These are phyloP conservation scores for Mirounga angustirostris DNA, from an alignment of 2,113 vertebrate species.

Conservation along the genomic window DNA sequence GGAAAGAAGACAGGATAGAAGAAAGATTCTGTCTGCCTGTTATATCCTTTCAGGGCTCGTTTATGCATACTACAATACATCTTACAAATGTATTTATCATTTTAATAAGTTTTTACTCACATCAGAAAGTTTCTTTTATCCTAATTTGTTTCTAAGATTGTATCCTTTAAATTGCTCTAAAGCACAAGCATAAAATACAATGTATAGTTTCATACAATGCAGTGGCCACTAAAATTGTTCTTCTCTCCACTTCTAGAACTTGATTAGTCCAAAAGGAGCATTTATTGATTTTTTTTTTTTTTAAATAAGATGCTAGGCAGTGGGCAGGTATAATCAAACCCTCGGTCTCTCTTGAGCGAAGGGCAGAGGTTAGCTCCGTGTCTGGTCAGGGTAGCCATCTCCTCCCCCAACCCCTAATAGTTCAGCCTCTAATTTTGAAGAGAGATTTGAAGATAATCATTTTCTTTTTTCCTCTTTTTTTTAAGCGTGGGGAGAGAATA, in stretches of 20 bases:
- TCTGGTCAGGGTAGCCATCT: neutral
- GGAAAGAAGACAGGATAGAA: neutral
- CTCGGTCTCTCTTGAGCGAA: neutral
- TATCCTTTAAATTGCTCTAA: constrained; percentile 6
- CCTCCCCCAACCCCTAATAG: rapidly evolving
- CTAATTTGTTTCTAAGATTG: constrained; percentile 28
- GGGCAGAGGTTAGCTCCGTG: neutral
- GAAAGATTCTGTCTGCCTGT: neutral
- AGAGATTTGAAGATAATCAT: neutral
- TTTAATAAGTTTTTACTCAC: constrained; percentile 34
- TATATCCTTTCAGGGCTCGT: neutral
- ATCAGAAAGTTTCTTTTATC: neutral
- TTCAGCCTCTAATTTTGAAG: neutral
- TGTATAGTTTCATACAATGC: neutral
- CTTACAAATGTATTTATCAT: neutral
- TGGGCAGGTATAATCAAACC: neutral
- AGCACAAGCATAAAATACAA: neutral
- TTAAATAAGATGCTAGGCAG: constrained; percentile 20
- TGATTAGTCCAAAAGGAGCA: neutral
- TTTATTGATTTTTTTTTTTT: neutral
- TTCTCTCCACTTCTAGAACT: constrained; percentile 19
- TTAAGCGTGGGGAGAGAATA: neutral
- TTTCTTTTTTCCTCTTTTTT: neutral
- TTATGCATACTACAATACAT: neutral
- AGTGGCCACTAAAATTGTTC: neutral